Percentiles rank a stretch among this genome's conserved stretches.
Evolutionary conservation across 2,888 invertebrate genomes (phyloP).

Genomic region (Ophioninae sp.): DNA sequence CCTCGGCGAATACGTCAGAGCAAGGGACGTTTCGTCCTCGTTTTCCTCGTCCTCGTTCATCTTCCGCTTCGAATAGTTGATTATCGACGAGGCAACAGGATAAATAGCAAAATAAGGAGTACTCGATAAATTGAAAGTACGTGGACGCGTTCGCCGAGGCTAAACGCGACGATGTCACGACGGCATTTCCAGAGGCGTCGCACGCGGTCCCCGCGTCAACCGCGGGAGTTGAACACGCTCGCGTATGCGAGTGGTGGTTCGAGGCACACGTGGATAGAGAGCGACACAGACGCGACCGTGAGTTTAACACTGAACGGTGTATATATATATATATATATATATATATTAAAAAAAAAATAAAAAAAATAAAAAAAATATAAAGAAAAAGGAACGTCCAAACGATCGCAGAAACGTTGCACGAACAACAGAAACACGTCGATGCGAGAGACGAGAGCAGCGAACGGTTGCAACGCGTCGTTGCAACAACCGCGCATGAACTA

Average conservation of each 20-base stretch:
- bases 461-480: constrained; percentile 46
- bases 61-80: constrained; percentile 11
- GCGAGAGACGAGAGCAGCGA: constrained; percentile 3
- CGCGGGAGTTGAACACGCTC: constrained; percentile 35
- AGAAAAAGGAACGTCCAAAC: background rate
- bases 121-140: too few species aligned
- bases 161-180: constrained; percentile 46
- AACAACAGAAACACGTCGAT: background rate
- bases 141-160: constrained; percentile 56
- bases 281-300: background rate
- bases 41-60: constrained; percentile 47
- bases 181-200: constrained; percentile 8
- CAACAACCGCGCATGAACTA: constrained; percentile 57
- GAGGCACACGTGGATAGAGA: background rate
- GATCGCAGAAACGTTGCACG: constrained; percentile 3
- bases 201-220: constrained; percentile 30
- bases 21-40: constrained; percentile 42
- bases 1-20: constrained; percentile 4
- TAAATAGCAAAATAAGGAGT: background rate
- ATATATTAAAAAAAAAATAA: too few species aligned
- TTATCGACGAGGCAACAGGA: background rate
- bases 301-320: background rate
- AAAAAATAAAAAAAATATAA: too few species aligned
- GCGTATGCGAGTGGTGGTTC: background rate
- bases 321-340: too few species aligned